Base-by-base conservation (phyloP, 2,888 invertebrate species). In the Mythimna vitellina region DNA sequence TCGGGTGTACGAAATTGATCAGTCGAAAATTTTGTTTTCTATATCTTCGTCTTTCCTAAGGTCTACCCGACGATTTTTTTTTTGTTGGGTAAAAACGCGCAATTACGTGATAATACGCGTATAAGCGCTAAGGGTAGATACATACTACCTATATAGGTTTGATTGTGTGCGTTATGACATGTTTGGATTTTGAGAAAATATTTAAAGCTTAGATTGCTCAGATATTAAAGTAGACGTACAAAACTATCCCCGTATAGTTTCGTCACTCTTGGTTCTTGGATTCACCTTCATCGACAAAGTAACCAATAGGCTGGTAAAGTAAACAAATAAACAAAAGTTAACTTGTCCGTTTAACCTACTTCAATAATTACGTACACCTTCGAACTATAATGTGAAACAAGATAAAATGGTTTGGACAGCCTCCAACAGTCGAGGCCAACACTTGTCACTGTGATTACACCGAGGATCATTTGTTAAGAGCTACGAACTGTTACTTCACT, bases 401-500 rank as follows among this genome's bases (percentile, higher is more conserved):
- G 73, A 80, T 78, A 67, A 75, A 79, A 79, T 76, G 64, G 67
- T 76, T 87, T 87, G 85, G 85, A 88, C 83, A 81, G 70, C 67
- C 64, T 85, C 86, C 85, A 88, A 85, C 78, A 78, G 78, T 65
- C 70, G 81, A 70, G 78, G 79, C 78, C 75, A 81, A 78, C 82
- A 82, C 78, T 85, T 87, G 85, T 86, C 86, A 84, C 79, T 66
- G 62, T 67, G 76, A 77, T 82, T 82, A 81, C 77, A 76, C 79
- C 71, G 75, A 75, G 60, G 63, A 81, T 77, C 81, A 83, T 86
- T 85, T 86, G 82, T 88, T 86, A 83, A 82, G 79, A 66, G 83
- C 75, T 82, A 81, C 76, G 77, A 83, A 76, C 81, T 80, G 74
- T 79, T 81, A 73, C 72, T 74, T 63, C 61, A 60, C 70, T 76